Conservation (phyloP, 1,140 invertebrate genomes). For the Caenorhabditis inopinata region DNA sequence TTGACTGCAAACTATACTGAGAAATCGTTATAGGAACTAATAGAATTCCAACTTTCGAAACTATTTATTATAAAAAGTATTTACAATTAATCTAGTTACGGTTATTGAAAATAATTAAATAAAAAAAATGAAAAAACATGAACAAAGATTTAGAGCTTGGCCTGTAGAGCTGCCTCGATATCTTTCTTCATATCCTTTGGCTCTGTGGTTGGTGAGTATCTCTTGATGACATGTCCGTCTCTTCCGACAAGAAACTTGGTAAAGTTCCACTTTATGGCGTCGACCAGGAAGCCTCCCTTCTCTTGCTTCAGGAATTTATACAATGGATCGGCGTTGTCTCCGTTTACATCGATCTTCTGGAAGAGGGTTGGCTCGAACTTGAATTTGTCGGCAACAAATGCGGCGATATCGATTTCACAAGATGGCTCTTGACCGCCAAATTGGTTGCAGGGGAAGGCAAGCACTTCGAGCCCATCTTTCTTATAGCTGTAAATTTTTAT, state of each 20-base stretch:
- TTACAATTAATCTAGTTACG: no score
- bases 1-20: not conserved
- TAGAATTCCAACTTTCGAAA: no score
- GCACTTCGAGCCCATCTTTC: conserved; percentile 54
- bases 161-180: conserved; percentile 34
- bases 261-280: conserved; percentile 70
- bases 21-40: no score
- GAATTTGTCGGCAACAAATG: conserved; percentile 67
- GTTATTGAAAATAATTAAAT: no score
- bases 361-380: conserved; percentile 62
- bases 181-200: conserved; percentile 43
- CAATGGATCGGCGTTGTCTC: conserved; percentile 42
- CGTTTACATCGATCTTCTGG: conserved; percentile 59
- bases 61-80: no score
- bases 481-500: conserved; percentile 53
- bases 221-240: conserved; percentile 79
- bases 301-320: conserved; percentile 20
- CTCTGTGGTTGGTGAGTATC: conserved; percentile 70
- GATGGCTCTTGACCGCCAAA: conserved; percentile 57
- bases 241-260: conserved; percentile 89
- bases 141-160: conserved; percentile 31
- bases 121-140: no score
- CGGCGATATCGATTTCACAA: conserved; percentile 58
- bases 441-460: conserved; percentile 62
- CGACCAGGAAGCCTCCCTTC: conserved; percentile 2